Evolutionary conservation across 2,888 invertebrate genomes (phyloP), one percentile per base, ranked within the genome.

Genomic region (Polyploca ridens): DNA sequence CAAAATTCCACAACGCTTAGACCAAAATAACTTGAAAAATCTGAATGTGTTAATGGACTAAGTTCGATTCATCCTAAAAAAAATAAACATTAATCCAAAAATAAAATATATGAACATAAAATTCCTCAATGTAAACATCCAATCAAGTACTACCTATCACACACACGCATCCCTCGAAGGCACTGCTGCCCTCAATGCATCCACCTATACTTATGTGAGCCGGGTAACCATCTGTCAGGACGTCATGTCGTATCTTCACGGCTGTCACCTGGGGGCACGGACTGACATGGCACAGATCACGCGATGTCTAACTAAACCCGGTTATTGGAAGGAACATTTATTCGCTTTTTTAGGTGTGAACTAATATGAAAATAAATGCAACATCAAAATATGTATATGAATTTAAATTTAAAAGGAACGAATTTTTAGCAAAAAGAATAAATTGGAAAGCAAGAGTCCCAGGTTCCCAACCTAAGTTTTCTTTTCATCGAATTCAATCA

Each of bases 171-270:
- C 35, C 35, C 59, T 33, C 35, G 59, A 35, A 16, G 33, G 16
- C 35, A 59, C 10, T 8, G 33, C n/a, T 8, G 35, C 59, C 35
- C 16, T 41, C 68, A 69, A 69, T 58, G 27, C 33, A 33, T 33
- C 61, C 61, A 65, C 69, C 64, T 59, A 63, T 68, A 62, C 66
- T 68, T 68, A 62, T 69, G 70, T 68, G 66, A 67, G 41, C 65
- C 62, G 67, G 66, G 62, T 65, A 72, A 71, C 69, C 71, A 70
- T 67, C 73, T 71, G 73, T 70, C 75, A 19, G 60, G 35, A 75
- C 70, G 77, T 78, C 83, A 76, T 71, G 68, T 68, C 70, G 72
- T 70, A 78, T 81, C 76, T 76, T 80, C 79, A 79, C 78, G 82
- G 71, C 76, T 80, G 85, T 86, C 87, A 81, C 84, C 61, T 75